These are phyloP conservation scores for Loripinus fragilis DNA, from an alignment of 2,888 invertebrate genomes.

Conservation along the genomic window DNA sequence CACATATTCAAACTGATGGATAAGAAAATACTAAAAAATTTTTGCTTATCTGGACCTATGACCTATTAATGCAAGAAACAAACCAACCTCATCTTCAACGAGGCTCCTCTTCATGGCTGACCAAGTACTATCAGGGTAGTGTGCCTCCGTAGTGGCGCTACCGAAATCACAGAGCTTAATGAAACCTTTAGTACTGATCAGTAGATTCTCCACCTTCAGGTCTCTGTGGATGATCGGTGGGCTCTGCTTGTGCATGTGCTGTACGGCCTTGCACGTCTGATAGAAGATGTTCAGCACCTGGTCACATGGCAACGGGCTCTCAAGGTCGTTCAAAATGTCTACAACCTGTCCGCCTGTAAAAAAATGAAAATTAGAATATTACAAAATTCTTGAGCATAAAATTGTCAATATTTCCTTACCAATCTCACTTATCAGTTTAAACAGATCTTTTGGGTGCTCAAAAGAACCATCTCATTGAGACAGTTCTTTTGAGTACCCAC, in stretches of 20 bases:
- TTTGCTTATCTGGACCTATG: too few species aligned
- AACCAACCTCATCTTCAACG: constrained; percentile 95
- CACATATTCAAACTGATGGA: too few species aligned
- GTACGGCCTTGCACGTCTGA: constrained; percentile 94
- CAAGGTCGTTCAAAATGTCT: constrained; percentile 77
- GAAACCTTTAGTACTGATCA: constrained; percentile 92
- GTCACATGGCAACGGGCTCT: constrained; percentile 78
- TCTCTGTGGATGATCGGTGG: constrained; percentile 98
- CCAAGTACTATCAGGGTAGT: constrained; percentile 94
- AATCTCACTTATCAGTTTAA: too few species aligned
- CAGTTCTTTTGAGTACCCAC: too few species aligned
- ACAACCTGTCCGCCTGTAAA: constrained; percentile 81
- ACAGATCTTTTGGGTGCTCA: too few species aligned
- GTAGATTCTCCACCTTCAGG: constrained; percentile 97
- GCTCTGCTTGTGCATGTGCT: constrained; percentile 95
- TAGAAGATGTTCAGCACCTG: constrained; percentile 91
- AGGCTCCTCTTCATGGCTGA: constrained; percentile 94
- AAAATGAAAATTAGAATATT: too few species aligned
- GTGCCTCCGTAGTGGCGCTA: constrained; percentile 92
- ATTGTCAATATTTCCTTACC: too few species aligned
- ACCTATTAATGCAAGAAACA: too few species aligned
- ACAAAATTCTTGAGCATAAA: too few species aligned
- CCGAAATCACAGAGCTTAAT: constrained; percentile 99
- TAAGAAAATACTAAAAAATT: too few species aligned
- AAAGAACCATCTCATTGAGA: too few species aligned